These are phyloP conservation scores for Zaprionus nigranus DNA, from an alignment of 1,140 invertebrate species.

Conservation along the genomic window DNA sequence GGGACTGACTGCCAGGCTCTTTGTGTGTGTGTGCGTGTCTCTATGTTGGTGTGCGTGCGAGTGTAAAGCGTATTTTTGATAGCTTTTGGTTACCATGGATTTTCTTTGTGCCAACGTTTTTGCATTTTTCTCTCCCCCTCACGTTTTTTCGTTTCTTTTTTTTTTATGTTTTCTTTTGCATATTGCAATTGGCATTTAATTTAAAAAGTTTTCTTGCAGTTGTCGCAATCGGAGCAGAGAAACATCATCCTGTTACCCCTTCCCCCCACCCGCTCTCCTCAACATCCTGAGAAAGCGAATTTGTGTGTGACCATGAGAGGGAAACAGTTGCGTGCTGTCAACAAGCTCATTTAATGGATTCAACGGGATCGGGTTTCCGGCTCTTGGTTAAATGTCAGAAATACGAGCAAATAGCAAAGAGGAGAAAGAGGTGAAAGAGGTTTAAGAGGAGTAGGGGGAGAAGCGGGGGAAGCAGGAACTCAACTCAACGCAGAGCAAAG, in stretches of 20 bases:
- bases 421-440: not conserved
- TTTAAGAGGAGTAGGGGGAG: not conserved
- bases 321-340: conserved; percentile 20
- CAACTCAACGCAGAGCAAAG: not conserved
- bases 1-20: not conserved
- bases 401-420: conserved; percentile 9
- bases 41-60: conserved; percentile 9
- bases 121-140: conserved; percentile 11
- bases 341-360: conserved; percentile 27
- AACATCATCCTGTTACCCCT: not conserved
- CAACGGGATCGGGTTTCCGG: conserved; percentile 3
- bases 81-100: conserved; percentile 58
- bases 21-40: conserved; percentile 18
- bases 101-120: conserved; percentile 35
- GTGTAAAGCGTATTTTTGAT: conserved; percentile 43
- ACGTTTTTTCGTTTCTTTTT: not conserved
- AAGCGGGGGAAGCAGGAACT: not conserved
- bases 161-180: conserved; percentile 37
- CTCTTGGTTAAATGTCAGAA: conserved; percentile 30
- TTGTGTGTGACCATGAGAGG: conserved; percentile 13
- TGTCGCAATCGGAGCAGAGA: conserved; percentile 16
- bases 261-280: not conserved
- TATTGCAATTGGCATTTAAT: conserved; percentile 73
- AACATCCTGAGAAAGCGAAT: not conserved
- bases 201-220: conserved; percentile 58